Evolutionary conservation across 1,140 invertebrate species (phyloP), one percentile per base, ranked within the genome.

Genomic region (Leptinotarsa texana): DNA sequence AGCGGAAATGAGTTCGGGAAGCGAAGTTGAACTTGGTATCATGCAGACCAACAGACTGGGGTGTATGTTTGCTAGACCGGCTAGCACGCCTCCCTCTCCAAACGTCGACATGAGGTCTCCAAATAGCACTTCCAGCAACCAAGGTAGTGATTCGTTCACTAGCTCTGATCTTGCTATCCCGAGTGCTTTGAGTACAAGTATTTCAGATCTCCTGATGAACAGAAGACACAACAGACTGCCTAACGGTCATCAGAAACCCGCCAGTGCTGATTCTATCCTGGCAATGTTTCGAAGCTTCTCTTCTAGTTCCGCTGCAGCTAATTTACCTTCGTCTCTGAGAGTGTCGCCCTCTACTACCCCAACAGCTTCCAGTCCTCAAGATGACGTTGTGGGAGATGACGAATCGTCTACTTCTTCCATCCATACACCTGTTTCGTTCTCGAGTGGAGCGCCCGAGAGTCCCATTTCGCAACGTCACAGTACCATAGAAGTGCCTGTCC

Each of bases 251-350:
- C 86, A 81, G 89, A 92, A 87, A 89, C 88, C 88, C 78, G 88
- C 91, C 5, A 92, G 91, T 78, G 92, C 92, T 13, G 92, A 93
- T 84, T 93, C 92, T 3, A 91, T 93, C 72, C 83, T 93, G 65
- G 91, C 92, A 3, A 92, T 93, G 90, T 93, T 93, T 79, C 85
- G 90, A 42, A 92, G 90, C 80, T 91, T 91, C 78, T 88, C 89
- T 21, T 86, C 88, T 21, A 88, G 88, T 63, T 87, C 88, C 17
- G 87, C 87, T 5, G 86, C 88, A 13, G 84, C 84, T 21, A 89
- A 88, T 57, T 72, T 87, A 63, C 86, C 88, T 0, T 87, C 89
- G 13, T 89, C 90, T 3, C 85, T 88, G 51, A 87, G 87, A 57
- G 84, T 89, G 3, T 90, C 90, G 11, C 88, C 89, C 24, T 89